phyloP scores from a whole-genome alignment of 2,113 vertebrate genomes.

The Channa argus region DNA sequence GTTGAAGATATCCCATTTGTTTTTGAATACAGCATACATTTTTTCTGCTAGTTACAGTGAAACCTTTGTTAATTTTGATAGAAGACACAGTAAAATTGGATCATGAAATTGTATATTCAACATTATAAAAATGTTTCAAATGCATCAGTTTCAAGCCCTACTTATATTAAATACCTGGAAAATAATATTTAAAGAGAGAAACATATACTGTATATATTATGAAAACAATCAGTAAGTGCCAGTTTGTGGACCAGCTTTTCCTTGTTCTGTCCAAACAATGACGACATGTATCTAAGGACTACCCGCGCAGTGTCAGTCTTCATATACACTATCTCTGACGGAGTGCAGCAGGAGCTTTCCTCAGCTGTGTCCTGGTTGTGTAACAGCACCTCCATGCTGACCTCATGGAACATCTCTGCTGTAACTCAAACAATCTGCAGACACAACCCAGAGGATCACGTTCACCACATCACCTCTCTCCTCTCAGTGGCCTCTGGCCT shows the following conservation, averaged over 20 bases:
- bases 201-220: not conserved
- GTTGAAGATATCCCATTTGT: no score
- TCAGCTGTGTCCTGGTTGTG: constrained; percentile 64
- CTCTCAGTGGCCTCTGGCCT: not conserved
- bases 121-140: no score
- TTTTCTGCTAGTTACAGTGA: no score
- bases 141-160: no score
- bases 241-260: not conserved
- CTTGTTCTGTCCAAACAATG: not conserved
- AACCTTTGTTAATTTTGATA: no score
- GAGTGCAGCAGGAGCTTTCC: constrained; percentile 36
- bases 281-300: not conserved
- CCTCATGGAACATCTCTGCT: constrained; percentile 65
- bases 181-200: no score
- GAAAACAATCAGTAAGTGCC: not conserved
- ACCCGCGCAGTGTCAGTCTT: no score
- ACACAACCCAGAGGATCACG: constrained; percentile 46
- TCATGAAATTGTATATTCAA: no score
- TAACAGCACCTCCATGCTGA: constrained; percentile 62
- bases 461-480: constrained; percentile 33
- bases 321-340: not conserved
- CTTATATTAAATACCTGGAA: no score
- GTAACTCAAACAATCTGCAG: constrained; percentile 38
- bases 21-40: no score
- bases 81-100: no score